A percentile compares a stretch with the other conserved stretches of the same genome.
phyloP scores from a whole-genome alignment of 2,113 vertebrate species.

The Notiomystis cincta region DNA sequence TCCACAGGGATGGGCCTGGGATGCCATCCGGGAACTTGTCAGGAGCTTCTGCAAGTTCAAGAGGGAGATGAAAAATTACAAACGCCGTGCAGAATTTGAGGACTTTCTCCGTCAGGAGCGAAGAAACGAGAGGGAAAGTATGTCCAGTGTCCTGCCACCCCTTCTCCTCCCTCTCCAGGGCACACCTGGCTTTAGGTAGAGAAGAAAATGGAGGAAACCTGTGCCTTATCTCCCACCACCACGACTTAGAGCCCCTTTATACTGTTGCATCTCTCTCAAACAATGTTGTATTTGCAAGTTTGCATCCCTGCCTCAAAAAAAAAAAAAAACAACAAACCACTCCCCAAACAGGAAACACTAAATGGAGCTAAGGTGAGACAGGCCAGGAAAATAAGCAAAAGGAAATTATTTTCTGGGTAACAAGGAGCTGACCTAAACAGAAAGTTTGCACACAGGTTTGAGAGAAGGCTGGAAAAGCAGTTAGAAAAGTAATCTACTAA shows the following conservation, averaged over 20 bases:
- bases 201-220: background rate
- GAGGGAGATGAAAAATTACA: background rate
- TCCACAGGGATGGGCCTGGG: conserved; percentile 53
- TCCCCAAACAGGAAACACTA: background rate
- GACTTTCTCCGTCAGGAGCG: conserved; percentile 60
- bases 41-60: conserved; percentile 67
- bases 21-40: conserved; percentile 31
- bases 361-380: background rate
- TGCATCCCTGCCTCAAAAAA: background rate
- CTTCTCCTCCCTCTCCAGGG: background rate
- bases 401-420: background rate
- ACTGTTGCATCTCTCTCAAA: background rate
- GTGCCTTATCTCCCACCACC: background rate
- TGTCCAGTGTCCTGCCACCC: background rate
- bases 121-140: conserved; percentile 66
- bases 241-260: background rate
- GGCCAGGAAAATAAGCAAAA: background rate
- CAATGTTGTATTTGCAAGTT: background rate
- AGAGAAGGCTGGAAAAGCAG: background rate
- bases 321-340: background rate
- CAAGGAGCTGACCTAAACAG: background rate
- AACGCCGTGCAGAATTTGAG: background rate
- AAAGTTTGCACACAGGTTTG: background rate
- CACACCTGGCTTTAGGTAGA: background rate
- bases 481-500: background rate